These are phyloP conservation scores for Triplophysa bombifrons DNA, from an alignment of 2,797 vertebrate species.

Conservation along the genomic window DNA sequence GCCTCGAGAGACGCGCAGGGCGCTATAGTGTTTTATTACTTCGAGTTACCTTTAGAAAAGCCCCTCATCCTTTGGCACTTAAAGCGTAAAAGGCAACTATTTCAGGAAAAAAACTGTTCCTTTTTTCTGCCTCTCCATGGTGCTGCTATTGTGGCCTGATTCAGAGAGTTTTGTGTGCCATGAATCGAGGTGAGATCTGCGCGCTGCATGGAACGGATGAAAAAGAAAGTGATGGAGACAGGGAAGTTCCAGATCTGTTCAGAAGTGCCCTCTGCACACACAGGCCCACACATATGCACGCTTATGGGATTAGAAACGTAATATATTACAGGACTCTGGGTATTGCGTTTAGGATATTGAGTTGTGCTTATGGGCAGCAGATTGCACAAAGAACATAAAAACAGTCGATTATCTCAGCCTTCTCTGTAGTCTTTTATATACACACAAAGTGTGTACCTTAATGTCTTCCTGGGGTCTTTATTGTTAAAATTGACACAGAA, in stretches of 20 bases:
- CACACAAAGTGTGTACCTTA: conserved; percentile 6
- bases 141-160: conserved; percentile 28
- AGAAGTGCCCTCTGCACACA: not conserved
- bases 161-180: conserved; percentile 15
- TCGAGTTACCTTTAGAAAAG: conserved; percentile 63
- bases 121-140: not conserved
- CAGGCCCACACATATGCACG: not conserved
- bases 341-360: conserved; percentile 37
- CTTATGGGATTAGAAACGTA: conserved; percentile 29
- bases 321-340: conserved; percentile 33
- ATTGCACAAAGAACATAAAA: conserved; percentile 32
- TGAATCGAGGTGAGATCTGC: conserved; percentile 30
- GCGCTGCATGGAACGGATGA: not conserved
- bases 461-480: not conserved
- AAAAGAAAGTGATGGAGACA: conserved; percentile 19
- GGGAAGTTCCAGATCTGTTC: conserved; percentile 27
- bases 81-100: conserved; percentile 36
- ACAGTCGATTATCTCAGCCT: conserved; percentile 15
- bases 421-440: conserved; percentile 6
- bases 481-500: no score
- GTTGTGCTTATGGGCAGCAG: conserved; percentile 37
- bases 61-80: conserved; percentile 46
- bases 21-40: conserved; percentile 75
- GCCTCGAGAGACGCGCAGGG: conserved; percentile 61
- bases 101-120: conserved; percentile 39